Evolutionary conservation across 2,113 vertebrate genomes (phyloP).

Genomic region (Myodes glareolus): DNA sequence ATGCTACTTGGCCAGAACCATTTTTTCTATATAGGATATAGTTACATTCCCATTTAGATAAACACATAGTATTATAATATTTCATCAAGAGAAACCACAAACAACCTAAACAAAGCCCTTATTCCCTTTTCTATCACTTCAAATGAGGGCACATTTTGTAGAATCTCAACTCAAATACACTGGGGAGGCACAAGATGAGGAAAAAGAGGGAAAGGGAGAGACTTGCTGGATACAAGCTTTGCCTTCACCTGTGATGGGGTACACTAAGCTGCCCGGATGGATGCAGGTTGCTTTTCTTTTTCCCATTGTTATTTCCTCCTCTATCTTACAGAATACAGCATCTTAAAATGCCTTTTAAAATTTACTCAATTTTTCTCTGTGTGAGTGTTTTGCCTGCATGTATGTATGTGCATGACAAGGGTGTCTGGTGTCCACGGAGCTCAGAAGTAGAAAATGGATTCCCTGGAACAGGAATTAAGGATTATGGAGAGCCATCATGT

Average conservation of each 20-base stretch:
- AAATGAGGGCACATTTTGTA: slow-evolving; percentile 26
- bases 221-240: not conserved
- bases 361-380: not conserved
- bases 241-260: not conserved
- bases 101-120: slow-evolving; percentile 11
- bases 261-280: not conserved
- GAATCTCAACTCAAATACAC: not conserved
- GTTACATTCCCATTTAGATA: slow-evolving; percentile 43
- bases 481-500: not conserved
- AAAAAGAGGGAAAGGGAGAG: not conserved
- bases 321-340: not conserved
- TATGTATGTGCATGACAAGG: not conserved
- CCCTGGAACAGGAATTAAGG: not conserved
- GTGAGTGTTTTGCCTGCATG: not conserved
- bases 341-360: not conserved
- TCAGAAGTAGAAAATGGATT: not conserved
- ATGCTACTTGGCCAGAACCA: slow-evolving; percentile 23
- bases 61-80: slow-evolving; percentile 37
- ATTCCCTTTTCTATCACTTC: not conserved
- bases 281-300: not conserved
- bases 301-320: not conserved
- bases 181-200: not conserved
- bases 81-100: not conserved
- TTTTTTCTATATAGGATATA: slow-evolving; percentile 44
- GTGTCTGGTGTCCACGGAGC: not conserved